A percentile compares a stretch with the other conserved stretches of the same genome.
These are phyloP conservation scores for Typhlichthys eigenmanni DNA, from an alignment of 2,797 vertebrate species.

Conservation along the genomic window DNA sequence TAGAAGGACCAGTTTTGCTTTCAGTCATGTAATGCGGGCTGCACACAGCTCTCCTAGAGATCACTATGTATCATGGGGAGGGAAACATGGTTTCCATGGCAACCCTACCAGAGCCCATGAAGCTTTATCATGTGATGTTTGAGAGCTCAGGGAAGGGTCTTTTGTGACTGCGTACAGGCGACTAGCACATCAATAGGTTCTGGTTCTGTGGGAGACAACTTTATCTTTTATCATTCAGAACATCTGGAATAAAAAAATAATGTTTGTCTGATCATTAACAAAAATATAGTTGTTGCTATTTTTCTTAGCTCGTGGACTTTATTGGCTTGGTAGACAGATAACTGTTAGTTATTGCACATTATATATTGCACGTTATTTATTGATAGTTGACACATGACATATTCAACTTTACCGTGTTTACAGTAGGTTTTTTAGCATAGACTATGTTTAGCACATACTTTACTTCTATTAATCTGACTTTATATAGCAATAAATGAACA, in stretches of 20 bases:
- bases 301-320: no score
- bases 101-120: conserved; percentile 86
- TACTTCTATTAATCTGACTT: conserved; percentile 10
- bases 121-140: conserved; percentile 84
- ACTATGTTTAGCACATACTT: no score
- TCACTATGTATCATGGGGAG: conserved; percentile 75
- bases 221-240: conserved; percentile 8
- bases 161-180: conserved; percentile 25
- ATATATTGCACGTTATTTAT: no score
- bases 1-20: conserved; percentile 49
- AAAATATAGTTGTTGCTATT: no score
- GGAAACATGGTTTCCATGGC: conserved; percentile 89
- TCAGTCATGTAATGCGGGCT: conserved; percentile 58
- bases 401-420: not conserved
- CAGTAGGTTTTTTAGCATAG: no score
- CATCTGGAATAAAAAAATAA: no score
- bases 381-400: not conserved
- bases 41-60: conserved; percentile 84
- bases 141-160: conserved; percentile 80
- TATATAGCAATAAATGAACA: conserved; percentile 49
- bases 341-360: no score
- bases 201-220: conserved; percentile 6
- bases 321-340: no score
- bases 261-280: no score
- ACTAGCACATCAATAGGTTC: conserved; percentile 4